phyloP scores from a whole-genome alignment of 2,888 invertebrate genomes.

The Archips crataeganus region DNA sequence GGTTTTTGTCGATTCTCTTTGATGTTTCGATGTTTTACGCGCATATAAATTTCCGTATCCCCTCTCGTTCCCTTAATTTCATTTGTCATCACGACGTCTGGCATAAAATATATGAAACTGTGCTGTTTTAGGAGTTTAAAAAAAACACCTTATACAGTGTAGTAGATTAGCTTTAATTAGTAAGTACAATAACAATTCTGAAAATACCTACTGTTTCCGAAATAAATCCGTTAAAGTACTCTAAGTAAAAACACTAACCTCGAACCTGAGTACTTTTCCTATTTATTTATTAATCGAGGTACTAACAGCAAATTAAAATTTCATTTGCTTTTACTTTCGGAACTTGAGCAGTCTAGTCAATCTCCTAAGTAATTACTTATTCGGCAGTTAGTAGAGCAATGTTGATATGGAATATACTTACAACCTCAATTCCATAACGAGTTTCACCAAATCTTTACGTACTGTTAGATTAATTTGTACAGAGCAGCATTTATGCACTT shows the following conservation, averaged over 20 bases:
- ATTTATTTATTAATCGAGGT: neutral
- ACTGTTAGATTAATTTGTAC: neutral
- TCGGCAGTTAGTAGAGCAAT: slow-evolving; percentile 46
- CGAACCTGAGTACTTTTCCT: too few species aligned
- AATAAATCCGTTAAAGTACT: too few species aligned
- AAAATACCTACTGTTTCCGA: neutral
- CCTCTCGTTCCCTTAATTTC: too few species aligned
- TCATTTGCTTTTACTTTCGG: slow-evolving; percentile 14
- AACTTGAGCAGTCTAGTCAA: neutral
- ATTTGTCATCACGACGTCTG: too few species aligned
- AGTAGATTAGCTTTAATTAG: too few species aligned
- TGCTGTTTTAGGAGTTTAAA: too few species aligned
- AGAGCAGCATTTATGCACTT: neutral
- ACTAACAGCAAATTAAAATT: slow-evolving; percentile 31
- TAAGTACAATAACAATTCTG: too few species aligned
- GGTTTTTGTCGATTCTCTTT: slow-evolving; percentile 36
- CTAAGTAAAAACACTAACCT: too few species aligned
- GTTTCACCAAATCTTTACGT: neutral
- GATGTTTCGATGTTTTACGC: slow-evolving; percentile 17
- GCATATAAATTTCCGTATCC: neutral
- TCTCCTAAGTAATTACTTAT: slow-evolving; percentile 48
- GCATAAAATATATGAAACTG: too few species aligned
- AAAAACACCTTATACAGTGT: too few species aligned
- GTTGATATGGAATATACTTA: neutral
- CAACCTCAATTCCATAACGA: neutral